phyloP scores from a whole-genome alignment of 2,888 invertebrate genomes.

The Drosophila borborema region DNA sequence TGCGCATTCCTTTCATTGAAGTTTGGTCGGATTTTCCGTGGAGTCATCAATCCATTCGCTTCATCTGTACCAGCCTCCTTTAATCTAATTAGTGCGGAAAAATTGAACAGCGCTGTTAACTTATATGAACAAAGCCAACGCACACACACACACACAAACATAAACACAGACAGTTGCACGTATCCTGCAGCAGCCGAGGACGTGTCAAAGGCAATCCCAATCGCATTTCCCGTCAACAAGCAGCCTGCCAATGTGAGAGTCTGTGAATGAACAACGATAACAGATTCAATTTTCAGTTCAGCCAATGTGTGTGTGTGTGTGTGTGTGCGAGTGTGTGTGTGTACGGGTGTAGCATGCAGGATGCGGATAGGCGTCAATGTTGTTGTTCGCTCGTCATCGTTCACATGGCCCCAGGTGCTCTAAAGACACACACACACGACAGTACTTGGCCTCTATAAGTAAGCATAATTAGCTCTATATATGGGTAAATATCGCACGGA shows the following conservation, averaged over 20 bases:
- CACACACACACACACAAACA: constrained; percentile 31
- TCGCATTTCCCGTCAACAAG: constrained; percentile 61
- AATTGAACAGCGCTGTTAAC: constrained; percentile 76
- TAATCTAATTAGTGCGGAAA: constrained; percentile 79
- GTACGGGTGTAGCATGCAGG: constrained; percentile 37
- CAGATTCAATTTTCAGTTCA: constrained; percentile 53
- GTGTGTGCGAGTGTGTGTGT: not conserved
- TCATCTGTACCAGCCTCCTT: constrained; percentile 62
- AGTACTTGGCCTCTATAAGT: constrained; percentile 30
- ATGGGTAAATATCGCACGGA: constrained; percentile 16
- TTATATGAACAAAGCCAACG: constrained; percentile 61
- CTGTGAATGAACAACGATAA: constrained; percentile 56
- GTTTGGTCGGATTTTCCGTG: constrained; percentile 48
- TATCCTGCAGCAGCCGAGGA: constrained; percentile 59
- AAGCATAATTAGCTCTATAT: constrained; percentile 34
- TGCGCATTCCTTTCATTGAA: constrained; percentile 46
- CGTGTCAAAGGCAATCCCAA: constrained; percentile 75
- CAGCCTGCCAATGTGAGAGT: constrained; percentile 31
- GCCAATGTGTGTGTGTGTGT: not conserved
- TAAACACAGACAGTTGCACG: constrained; percentile 13
- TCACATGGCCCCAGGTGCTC: constrained; percentile 57
- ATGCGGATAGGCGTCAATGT: constrained; percentile 63
- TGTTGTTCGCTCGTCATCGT: constrained; percentile 58
- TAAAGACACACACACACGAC: constrained; percentile 33
- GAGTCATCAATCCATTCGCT: constrained; percentile 62